A percentile compares a stretch with the other conserved stretches of the same genome.
phyloP scores from a whole-genome alignment of 2,888 invertebrate genomes.

The Oscheius sp. region DNA sequence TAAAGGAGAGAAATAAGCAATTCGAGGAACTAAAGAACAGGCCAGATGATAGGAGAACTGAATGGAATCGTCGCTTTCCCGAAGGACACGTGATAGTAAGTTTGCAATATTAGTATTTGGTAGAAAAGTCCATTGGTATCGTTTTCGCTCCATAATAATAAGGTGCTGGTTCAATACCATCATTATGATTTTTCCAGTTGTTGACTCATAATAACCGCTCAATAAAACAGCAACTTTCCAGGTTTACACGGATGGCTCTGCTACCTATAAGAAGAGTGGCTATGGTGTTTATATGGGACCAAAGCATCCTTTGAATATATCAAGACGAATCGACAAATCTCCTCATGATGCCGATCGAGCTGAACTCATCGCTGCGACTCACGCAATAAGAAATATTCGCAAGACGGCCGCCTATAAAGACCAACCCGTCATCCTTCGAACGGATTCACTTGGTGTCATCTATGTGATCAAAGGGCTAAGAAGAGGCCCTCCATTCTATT shows the following conservation, averaged over 20 bases:
- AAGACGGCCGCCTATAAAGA: constrained; percentile 8
- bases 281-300: constrained; percentile 18
- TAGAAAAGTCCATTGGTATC: no score
- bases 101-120: no score
- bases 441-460: not conserved
- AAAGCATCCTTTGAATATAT: constrained; percentile 6
- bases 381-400: constrained; percentile 3
- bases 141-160: no score
- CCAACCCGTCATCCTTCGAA: constrained; percentile 20
- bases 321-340: not conserved
- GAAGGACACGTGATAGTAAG: not conserved
- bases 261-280: not conserved
- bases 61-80: constrained; percentile 19
- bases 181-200: no score
- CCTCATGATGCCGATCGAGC: constrained; percentile 8
- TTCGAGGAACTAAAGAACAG: not conserved
- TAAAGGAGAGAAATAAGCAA: not conserved
- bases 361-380: constrained; percentile 5
- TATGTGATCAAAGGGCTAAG: not conserved
- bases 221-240: no score
- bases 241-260: constrained; percentile 20
- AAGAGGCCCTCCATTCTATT: not conserved
- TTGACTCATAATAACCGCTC: no score
- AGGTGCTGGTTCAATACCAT: no score
- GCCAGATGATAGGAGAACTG: not conserved